Percentiles rank a stretch among this genome's conserved stretches.
These are phyloP conservation scores for Nudaria mundana DNA, from an alignment of 2,888 invertebrate species.

Conservation along the genomic window DNA sequence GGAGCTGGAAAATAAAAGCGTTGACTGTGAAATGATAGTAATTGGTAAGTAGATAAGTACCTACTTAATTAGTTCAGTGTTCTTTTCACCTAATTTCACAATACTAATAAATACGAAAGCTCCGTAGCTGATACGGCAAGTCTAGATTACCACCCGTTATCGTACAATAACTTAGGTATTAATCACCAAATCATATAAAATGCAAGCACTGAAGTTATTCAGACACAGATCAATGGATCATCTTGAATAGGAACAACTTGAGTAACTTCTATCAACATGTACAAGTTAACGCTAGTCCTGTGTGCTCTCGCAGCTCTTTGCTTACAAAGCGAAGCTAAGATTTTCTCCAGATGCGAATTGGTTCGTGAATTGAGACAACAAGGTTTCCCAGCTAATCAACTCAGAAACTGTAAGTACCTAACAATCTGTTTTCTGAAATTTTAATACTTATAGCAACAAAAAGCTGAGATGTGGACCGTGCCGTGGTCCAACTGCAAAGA, in stretches of 20 bases:
- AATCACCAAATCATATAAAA: not conserved
- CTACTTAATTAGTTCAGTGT: too few relatives aligned
- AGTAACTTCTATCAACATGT: not conserved
- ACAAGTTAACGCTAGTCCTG: slow-evolving; percentile 1
- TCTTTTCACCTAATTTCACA: too few relatives aligned
- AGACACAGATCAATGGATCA: not conserved
- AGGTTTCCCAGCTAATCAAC: slow-evolving; percentile 42
- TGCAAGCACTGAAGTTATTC: not conserved
- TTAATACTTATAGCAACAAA: too few relatives aligned
- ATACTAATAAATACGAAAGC: not conserved
- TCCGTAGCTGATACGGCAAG: not conserved
- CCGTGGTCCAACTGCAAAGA: too few relatives aligned
- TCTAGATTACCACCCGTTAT: not conserved
- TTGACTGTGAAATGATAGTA: too few relatives aligned
- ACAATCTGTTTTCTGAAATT: not conserved
- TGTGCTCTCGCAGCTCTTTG: slow-evolving; percentile 3
- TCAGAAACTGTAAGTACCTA: slow-evolving; percentile 47
- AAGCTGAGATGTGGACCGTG: too few relatives aligned
- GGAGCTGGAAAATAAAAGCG: too few relatives aligned
- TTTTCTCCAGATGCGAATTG: slow-evolving; percentile 41
- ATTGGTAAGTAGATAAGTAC: too few relatives aligned
- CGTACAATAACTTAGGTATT: not conserved
- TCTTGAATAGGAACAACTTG: too few relatives aligned
- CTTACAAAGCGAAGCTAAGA: slow-evolving; percentile 22
- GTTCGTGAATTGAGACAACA: slow-evolving; percentile 41